A percentile compares a stretch with the other conserved stretches of the same genome.
phyloP scores from a whole-genome alignment of 37 sponge, comb jelly and placozoan species.

The Amphimedon queenslandica region DNA sequence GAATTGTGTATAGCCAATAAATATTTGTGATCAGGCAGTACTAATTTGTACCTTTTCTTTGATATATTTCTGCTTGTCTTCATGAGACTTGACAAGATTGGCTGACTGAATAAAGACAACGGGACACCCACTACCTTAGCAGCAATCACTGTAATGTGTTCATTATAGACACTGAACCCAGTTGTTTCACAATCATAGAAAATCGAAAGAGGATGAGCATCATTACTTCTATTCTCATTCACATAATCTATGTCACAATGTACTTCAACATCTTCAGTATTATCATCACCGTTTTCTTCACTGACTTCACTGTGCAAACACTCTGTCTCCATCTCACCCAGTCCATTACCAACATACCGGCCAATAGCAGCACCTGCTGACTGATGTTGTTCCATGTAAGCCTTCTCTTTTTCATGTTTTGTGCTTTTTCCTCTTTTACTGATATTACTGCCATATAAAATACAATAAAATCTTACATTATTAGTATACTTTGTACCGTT shows the following conservation, averaged over 20 bases:
- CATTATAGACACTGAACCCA: not conserved
- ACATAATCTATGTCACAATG: not conserved
- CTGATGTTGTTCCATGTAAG: conserved; percentile 11
- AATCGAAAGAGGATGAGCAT: too few relatives aligned
- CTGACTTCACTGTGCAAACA: too few relatives aligned
- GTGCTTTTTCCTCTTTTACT: conserved; percentile 6
- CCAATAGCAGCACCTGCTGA: conserved; percentile 4
- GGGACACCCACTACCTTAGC: not conserved
- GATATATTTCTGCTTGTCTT: not conserved
- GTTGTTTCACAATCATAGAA: too few relatives aligned
- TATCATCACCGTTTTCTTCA: not conserved
- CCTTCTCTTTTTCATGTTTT: conserved; percentile 17
- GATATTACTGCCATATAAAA: not conserved
- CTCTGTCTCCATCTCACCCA: conserved; percentile 13
- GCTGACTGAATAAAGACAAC: not conserved
- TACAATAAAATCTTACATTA: not conserved
- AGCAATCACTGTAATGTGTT: conserved; percentile 21
- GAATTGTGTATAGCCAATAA: too few relatives aligned
- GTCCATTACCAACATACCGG: too few relatives aligned
- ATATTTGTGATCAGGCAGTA: not conserved
- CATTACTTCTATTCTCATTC: conserved; percentile 18
- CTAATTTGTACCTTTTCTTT: not conserved
- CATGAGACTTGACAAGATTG: not conserved
- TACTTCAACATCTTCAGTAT: conserved; percentile 2
- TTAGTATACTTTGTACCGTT: too few relatives aligned